phyloP scores from a whole-genome alignment of 2,113 vertebrate species.

The Catharus minimus region DNA sequence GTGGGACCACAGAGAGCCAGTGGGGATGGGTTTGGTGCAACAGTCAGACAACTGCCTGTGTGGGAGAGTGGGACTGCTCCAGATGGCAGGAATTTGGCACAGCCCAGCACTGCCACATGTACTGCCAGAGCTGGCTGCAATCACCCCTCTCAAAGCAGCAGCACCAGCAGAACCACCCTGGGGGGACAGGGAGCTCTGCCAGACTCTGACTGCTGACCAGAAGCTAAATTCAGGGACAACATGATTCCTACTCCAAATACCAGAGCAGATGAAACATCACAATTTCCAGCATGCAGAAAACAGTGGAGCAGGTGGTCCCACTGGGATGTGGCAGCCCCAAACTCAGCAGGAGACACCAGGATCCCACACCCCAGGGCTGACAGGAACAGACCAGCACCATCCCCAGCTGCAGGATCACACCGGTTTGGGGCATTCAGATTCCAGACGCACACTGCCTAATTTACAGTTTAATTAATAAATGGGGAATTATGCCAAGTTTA shows the following conservation, averaged over 20 bases:
- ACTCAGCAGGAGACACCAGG: not conserved
- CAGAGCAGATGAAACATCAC: not conserved
- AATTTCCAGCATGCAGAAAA: not conserved
- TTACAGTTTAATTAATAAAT: conserved; percentile 59
- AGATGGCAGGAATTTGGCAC: fast-evolving
- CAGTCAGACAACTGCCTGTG: not conserved
- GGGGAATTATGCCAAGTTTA: conserved; percentile 47
- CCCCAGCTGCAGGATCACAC: not conserved
- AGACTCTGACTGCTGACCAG: not conserved
- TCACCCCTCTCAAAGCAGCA: not conserved
- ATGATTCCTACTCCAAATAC: not conserved
- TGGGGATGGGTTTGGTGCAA: not conserved
- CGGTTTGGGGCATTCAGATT: not conserved
- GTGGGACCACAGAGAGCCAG: not conserved
- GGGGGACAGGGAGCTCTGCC: not conserved
- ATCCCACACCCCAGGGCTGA: not conserved
- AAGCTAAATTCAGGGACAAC: not conserved
- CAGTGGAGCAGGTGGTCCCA: not conserved
- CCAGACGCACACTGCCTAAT: not conserved
- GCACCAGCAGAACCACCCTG: not conserved
- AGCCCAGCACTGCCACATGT: not conserved
- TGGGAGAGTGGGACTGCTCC: fast-evolving
- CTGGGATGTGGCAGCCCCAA: not conserved
- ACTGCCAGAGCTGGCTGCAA: not conserved
- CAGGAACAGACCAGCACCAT: not conserved